These are phyloP conservation scores for Telmatherina bonti DNA, from an alignment of 2,797 vertebrate species.

Conservation along the genomic window DNA sequence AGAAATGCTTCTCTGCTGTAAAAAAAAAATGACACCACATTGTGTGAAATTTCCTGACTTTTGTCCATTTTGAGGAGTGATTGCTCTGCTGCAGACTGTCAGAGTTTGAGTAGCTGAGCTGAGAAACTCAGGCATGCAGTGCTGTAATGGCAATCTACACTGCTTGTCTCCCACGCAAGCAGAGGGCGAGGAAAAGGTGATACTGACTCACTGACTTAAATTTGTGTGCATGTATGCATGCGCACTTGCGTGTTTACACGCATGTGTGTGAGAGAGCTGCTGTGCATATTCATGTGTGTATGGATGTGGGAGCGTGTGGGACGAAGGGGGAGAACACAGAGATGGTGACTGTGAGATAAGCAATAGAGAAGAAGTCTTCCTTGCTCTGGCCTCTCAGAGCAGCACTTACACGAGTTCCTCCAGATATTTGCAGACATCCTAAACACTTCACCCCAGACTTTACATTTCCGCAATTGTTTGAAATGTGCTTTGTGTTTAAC, in stretches of 20 bases:
- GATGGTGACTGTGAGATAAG: conserved; percentile 30
- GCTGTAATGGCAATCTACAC: conserved; percentile 76
- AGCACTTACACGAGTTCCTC: conserved; percentile 43
- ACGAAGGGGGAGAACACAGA: conserved; percentile 51
- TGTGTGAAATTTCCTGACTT: background rate
- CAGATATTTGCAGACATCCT: conserved; percentile 53
- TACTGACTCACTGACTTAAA: conserved; percentile 85
- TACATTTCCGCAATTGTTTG: conserved; percentile 25
- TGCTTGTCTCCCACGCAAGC: conserved; percentile 80
- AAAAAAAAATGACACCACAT: background rate
- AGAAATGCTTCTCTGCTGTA: background rate
- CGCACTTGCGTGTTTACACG: conserved; percentile 39
- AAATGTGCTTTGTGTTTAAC: conserved; percentile 43
- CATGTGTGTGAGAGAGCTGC: conserved; percentile 31
- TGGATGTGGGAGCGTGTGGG: conserved; percentile 71
- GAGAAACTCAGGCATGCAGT: conserved; percentile 51
- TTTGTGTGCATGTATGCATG: conserved; percentile 58
- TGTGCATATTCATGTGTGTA: conserved; percentile 58
- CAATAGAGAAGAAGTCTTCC: conserved; percentile 56
- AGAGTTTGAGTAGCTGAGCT: conserved; percentile 64
- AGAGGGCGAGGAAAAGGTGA: conserved; percentile 84
- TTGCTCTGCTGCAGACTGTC: conserved; percentile 56
- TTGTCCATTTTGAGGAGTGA: conserved; percentile 18
- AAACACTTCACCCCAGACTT: conserved; percentile 26
- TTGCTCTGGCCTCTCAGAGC: conserved; percentile 43